Percentiles rank a stretch among this genome's conserved stretches.
Evolutionary conservation across 2,888 invertebrate genomes (phyloP).

Genomic region (Pherbina coryleti): DNA sequence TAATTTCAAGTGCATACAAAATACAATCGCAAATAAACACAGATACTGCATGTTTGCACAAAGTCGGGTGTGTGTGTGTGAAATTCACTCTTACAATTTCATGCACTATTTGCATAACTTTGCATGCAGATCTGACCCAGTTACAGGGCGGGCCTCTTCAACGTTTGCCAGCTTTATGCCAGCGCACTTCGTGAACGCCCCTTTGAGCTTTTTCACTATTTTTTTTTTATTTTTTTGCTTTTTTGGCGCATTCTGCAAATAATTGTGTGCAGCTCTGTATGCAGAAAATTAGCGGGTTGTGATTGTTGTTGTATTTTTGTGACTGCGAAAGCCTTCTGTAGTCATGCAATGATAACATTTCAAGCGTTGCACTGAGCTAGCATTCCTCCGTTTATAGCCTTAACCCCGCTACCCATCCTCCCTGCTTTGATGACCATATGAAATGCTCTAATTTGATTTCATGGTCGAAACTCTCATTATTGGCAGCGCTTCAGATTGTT

Average conservation of each 20-base stretch:
- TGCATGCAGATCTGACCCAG: background rate
- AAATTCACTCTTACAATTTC: background rate
- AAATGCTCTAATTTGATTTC: constrained; percentile 44
- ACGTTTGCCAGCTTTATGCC: background rate
- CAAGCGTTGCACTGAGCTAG: background rate
- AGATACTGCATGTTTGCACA: background rate
- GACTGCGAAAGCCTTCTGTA: no score
- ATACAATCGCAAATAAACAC: background rate
- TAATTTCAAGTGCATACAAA: background rate
- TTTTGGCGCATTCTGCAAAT: background rate
- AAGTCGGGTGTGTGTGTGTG: background rate
- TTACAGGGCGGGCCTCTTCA: background rate
- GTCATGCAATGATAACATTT: background rate
- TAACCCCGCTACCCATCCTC: background rate
- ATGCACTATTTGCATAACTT: background rate
- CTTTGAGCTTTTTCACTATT: background rate
- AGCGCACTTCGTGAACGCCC: background rate
- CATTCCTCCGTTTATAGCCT: background rate
- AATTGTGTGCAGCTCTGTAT: no score
- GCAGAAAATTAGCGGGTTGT: no score
- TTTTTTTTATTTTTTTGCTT: background rate
- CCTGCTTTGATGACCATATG: background rate
- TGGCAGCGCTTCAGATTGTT: background rate
- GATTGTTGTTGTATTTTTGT: no score
- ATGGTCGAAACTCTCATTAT: constrained; percentile 40